Conservation (phyloP, 2,888 invertebrate genomes). For the Thymelicus lineola region DNA sequence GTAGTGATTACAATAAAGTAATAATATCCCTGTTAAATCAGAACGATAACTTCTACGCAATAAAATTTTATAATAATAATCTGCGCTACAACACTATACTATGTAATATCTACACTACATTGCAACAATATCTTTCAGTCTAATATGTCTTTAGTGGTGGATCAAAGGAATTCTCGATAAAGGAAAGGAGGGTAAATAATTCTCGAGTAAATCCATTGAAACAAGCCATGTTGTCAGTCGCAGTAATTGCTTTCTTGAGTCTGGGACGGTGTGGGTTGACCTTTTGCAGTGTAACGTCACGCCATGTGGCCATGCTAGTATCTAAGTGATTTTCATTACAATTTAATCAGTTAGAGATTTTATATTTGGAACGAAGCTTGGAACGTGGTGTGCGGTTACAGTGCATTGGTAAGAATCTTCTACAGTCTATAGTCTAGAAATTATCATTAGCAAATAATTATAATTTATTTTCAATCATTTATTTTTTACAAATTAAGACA, state of each 20-base stretch:
- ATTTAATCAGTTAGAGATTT: neutral
- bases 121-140: slow-evolving; percentile 4
- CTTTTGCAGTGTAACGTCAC: slow-evolving; percentile 1
- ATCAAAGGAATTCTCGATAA: slow-evolving; percentile 15
- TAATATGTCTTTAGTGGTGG: slow-evolving; percentile 17
- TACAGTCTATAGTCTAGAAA: no score
- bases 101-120: neutral
- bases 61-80: no score
- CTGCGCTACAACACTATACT: neutral
- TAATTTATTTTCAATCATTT: no score
- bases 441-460: no score
- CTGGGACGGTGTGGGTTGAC: slow-evolving; percentile 15
- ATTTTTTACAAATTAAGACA: no score
- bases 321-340: neutral
- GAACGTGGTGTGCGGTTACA: no score
- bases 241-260: slow-evolving; percentile 25
- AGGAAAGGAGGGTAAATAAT: slow-evolving; percentile 16
- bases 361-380: no score
- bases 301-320: neutral
- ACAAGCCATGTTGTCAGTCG: slow-evolving; percentile 25
- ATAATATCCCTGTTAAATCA: no score
- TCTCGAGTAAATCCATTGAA: slow-evolving; percentile 27
- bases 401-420: no score
- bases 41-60: no score
- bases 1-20: no score